Evolutionary conservation across 2,888 invertebrate species (phyloP), one percentile per base, ranked within the genome.

Genomic region (Lasioglossum villosulum): DNA sequence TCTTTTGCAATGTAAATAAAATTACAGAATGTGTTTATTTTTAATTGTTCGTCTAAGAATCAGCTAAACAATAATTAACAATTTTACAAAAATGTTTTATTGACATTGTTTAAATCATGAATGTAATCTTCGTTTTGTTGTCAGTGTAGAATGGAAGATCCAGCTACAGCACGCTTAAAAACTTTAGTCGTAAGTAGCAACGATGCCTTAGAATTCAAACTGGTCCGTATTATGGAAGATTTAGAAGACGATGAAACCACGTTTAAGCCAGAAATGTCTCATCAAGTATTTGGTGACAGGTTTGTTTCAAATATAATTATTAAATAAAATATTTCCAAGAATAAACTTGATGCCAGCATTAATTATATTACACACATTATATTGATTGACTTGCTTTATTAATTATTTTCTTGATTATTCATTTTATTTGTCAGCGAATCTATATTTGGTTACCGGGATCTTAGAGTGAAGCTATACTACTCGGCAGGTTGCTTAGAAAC

Each of bases 231-330:
- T 83, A 95, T 95, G 37, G 95, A 96, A 59, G 98, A 98, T 94
- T 94, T 98, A 56, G 96, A 97, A 85, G 96, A 97, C 95, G 96
- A 97, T 52, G 95, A 96, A 1, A 95, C 95, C 14, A 95, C 96
- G 56, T 98, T 98, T 93, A 96, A 96, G 59, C 98, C 99, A 0
- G 97, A 97, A 80, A 98, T 99, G 98, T 98, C 98, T 77, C 98
- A 99, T 96, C 99, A 99, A 95, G 97, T 99, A 82, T 99, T 98
- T 95, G 98, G 98, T 8, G 98, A 98, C 90, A 97, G 97, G 96
- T 96, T 93, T 91, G 94, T 78, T 78, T 23, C 1, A 75, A 30
- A 63, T 23, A 45, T 30, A 39, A 14, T 42, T 63, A 63, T 45
- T 4, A 75, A 19, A 27, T 27, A 56, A 5, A n/a, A 14, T 70